Percentiles rank a stretch among this genome's conserved stretches.
phyloP scores from a whole-genome alignment of 2,113 vertebrate genomes.

The Brachionichthys hirsutus region DNA sequence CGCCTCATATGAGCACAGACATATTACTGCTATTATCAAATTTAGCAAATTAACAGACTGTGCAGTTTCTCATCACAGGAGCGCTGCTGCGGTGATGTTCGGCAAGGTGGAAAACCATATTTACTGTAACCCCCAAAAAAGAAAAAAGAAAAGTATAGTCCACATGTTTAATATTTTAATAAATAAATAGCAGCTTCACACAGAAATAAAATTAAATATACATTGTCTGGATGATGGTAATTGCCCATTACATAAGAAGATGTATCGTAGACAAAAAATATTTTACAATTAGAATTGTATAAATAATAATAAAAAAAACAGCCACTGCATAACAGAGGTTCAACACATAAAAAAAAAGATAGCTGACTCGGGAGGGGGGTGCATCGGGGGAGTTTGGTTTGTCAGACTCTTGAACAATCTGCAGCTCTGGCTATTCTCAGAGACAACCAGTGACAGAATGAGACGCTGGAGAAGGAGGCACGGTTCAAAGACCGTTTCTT shows the following conservation, averaged over 20 bases:
- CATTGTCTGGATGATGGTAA: constrained; percentile 50
- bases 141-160: constrained; percentile 6
- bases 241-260: constrained; percentile 37
- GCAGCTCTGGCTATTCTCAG: constrained; percentile 13
- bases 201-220: constrained; percentile 52
- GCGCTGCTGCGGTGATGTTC: neutral
- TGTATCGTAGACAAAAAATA: constrained; percentile 60
- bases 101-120: neutral
- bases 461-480: neutral
- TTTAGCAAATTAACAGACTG: neutral
- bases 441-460: constrained; percentile 33
- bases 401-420: constrained; percentile 29
- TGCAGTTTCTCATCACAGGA: neutral
- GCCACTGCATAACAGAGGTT: constrained; percentile 39
- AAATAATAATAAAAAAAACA: constrained; percentile 46
- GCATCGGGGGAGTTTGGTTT: neutral
- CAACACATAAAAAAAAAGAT: constrained; percentile 35
- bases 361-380: constrained; percentile 9
- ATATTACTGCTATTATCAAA: neutral
- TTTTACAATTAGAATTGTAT: constrained; percentile 67
- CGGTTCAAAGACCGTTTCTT: neutral
- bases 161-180: constrained; percentile 71
- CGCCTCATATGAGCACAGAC: neutral
- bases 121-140: constrained; percentile 1
- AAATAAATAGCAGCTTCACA: constrained; percentile 79